These are phyloP conservation scores for Geothlypis trichas DNA, from an alignment of 2,113 vertebrate genomes.

Conservation along the genomic window DNA sequence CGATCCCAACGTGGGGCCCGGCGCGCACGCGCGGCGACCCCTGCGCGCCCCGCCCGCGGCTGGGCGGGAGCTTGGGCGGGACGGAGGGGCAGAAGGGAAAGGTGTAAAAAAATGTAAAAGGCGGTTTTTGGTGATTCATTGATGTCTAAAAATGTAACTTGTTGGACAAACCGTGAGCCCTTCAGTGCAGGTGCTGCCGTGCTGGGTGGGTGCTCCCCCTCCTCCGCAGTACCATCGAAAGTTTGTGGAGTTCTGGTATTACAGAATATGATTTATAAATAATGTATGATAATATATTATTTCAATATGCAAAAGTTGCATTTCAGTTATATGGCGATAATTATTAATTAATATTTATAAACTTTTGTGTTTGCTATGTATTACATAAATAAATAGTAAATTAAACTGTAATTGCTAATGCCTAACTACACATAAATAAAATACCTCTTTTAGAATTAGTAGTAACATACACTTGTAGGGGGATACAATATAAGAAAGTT, in stretches of 20 bases:
- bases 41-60: rapidly evolving
- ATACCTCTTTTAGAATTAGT: not conserved
- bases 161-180: not conserved
- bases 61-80: rapidly evolving
- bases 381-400: not conserved
- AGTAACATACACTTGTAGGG: not conserved
- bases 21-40: rapidly evolving
- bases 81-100: rapidly evolving
- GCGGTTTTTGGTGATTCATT: rapidly evolving
- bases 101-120: rapidly evolving
- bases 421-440: not conserved
- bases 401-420: not conserved
- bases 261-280: not conserved
- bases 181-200: not conserved
- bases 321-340: not conserved
- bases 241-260: not conserved
- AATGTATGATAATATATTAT: not conserved
- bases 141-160: rapidly evolving
- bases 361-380: not conserved
- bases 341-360: not conserved
- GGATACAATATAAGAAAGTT: too few species aligned
- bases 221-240: not conserved
- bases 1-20: rapidly evolving
- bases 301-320: not conserved
- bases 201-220: not conserved